Base-by-base conservation (phyloP, 2,113 vertebrate species). In the Nasalis larvatus region DNA sequence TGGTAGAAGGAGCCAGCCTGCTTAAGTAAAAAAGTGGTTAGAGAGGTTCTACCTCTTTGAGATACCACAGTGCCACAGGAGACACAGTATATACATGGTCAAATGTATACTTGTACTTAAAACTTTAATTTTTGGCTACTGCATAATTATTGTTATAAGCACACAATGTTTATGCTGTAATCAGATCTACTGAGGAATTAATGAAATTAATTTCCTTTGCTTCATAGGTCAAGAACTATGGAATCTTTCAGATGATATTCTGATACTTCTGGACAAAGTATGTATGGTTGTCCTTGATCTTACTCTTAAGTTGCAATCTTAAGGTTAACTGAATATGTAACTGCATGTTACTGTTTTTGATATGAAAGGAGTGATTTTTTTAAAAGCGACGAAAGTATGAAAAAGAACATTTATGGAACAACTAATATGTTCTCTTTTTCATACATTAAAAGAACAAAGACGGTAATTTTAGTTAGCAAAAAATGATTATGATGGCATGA, bases 381-480 rank as follows among this genome's bases (percentile, higher is more conserved):
- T 63, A 83, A 54, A 81, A 45, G 60, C 11, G 54, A 4, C n/a
- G 88, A 97, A 86, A 52, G 71, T 94, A 96, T 4, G 47, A 49
- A 49, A 14, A 49, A 49, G 8, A 97, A 94, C 95, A 76, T 81
- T 69, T 95, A 78, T 63, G 83, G 77, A 78, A 97, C 76, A 90
- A 95, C 96, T 96, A 98, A 97, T 81, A 74, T 94, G 95, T 95
- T 95, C 81, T 81, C 95, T 97, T 97, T 97, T 97, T 97, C 91
- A 95, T 18, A 27, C 95, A 90, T 96, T 95, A 97, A 89, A 95
- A 97, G 92, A 81, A 40, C 54, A 97, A 98, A 98, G 95, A 7
- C 83, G 37, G 80, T 98, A 94, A 98, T 98, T 98, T 97, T 94
- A 97, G 96, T 87, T 98, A 97, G 97, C 94, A 98, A 98, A 93